Evolutionary conservation across 1,140 invertebrate species (phyloP).

Genomic region (Scaptomyza hsui): DNA sequence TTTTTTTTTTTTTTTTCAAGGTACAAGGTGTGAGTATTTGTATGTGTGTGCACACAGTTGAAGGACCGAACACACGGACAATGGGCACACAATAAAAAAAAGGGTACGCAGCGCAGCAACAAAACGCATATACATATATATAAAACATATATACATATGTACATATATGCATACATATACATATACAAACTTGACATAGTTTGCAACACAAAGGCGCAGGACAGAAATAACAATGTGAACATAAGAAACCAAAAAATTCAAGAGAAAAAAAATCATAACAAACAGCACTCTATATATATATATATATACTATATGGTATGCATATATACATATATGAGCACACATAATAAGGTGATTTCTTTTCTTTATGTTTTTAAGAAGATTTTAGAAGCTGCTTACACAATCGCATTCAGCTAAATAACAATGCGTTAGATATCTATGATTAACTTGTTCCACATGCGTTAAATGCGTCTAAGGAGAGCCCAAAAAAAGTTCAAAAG

Average conservation of each 20-base stretch:
- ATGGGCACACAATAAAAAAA: conserved; percentile 25
- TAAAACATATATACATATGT: conserved; percentile 16
- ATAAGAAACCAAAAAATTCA: too few species aligned
- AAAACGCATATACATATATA: conserved; percentile 7
- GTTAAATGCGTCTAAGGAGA: conserved; percentile 59
- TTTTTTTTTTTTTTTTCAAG: conserved; percentile 8
- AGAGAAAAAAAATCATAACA: conserved; percentile 23
- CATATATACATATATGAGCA: conserved; percentile 4
- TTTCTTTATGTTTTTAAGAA: conserved; percentile 3
- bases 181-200: conserved; percentile 47
- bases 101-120: conserved; percentile 23
- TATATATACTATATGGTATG: too few species aligned
- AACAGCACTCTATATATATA: conserved; percentile 21
- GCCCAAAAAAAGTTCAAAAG: conserved; percentile 28
- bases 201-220: conserved; percentile 30
- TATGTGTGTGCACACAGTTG: conserved; percentile 7
- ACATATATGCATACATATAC: conserved; percentile 1
- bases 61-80: conserved; percentile 27
- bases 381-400: conserved; percentile 71
- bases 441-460: conserved; percentile 79
- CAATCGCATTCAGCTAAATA: conserved; percentile 84
- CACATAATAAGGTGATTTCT: conserved; percentile 7
- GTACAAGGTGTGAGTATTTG: conserved; percentile 12
- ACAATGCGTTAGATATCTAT: conserved; percentile 81
- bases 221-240: conserved; percentile 27